A percentile compares a stretch with the other conserved stretches of the same genome.
Evolutionary conservation across 2,797 vertebrate species (phyloP).

Genomic region (Cheirogaleus major): DNA sequence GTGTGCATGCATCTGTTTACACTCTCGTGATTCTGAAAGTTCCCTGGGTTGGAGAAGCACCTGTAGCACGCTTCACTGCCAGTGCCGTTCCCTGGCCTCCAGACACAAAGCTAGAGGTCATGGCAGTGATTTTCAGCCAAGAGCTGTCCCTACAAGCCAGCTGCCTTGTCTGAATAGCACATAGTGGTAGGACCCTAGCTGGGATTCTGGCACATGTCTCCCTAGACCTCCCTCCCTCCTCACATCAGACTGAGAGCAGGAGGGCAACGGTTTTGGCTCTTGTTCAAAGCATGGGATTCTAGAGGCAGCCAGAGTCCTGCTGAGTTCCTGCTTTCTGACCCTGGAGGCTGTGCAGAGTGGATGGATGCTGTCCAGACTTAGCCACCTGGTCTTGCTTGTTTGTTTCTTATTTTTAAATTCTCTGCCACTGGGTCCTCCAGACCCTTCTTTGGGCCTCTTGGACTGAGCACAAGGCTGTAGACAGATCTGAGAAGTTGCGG

Average conservation of each 20-base stretch:
- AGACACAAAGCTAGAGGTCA: not conserved
- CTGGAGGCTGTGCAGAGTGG: not conserved
- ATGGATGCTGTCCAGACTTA: not conserved
- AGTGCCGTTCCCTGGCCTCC: not conserved
- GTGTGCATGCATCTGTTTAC: slow-evolving; percentile 64
- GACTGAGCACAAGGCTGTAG: not conserved
- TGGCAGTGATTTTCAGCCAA: not conserved
- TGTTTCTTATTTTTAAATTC: not conserved
- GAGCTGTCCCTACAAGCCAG: not conserved
- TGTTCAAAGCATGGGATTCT: not conserved
- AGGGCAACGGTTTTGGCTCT: not conserved
- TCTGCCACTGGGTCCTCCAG: not conserved
- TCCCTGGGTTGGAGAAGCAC: not conserved
- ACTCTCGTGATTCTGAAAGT: not conserved
- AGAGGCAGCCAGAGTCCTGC: not conserved
- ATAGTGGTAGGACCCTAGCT: not conserved
- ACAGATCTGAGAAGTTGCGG: not conserved
- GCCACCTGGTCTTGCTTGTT: not conserved
- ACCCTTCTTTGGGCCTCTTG: not conserved
- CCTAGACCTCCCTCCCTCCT: not conserved
- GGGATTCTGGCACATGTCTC: not conserved
- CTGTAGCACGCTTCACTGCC: not conserved
- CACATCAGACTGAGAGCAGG: not conserved
- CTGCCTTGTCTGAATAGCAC: not conserved
- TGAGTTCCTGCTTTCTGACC: not conserved